phyloP scores from a whole-genome alignment of 1,140 invertebrate species.

The Theocolax elegans region DNA sequence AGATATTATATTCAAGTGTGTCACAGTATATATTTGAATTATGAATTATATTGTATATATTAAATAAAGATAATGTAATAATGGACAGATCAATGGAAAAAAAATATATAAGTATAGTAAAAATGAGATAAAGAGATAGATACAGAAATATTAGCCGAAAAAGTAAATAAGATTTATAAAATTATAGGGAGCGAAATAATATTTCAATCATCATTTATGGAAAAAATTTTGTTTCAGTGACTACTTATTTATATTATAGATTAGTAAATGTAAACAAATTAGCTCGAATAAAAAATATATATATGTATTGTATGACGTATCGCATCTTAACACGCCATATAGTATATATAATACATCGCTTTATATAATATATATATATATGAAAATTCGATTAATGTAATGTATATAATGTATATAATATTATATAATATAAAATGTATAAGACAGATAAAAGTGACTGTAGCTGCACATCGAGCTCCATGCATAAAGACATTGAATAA shows the following conservation, averaged over 20 bases:
- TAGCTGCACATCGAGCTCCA: conserved; percentile 68
- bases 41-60: conserved; percentile 10
- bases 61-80: background rate
- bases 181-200: conserved; percentile 6
- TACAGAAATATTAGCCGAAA: background rate
- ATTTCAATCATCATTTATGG: background rate
- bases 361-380: conserved; percentile 28
- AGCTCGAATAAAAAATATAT: background rate
- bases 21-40: conserved; percentile 26
- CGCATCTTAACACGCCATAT: background rate
- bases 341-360: conserved; percentile 25
- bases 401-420: conserved; percentile 39
- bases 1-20: conserved; percentile 27
- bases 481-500: conserved; percentile 68
- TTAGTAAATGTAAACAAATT: background rate
- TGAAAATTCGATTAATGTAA: conserved; percentile 36
- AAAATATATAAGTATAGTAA: too few species aligned
- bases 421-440: conserved; percentile 48
- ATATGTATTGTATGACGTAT: background rate
- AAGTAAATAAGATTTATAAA: conserved; percentile 17
- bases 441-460: conserved; percentile 63
- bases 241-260: too few species aligned
- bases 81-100: conserved; percentile 12
- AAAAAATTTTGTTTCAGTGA: too few species aligned
- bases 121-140: background rate